A percentile compares a stretch with the other conserved stretches of the same genome.
These are phyloP conservation scores for Formica aserva DNA, from an alignment of 2,888 invertebrate genomes.

Conservation along the genomic window DNA sequence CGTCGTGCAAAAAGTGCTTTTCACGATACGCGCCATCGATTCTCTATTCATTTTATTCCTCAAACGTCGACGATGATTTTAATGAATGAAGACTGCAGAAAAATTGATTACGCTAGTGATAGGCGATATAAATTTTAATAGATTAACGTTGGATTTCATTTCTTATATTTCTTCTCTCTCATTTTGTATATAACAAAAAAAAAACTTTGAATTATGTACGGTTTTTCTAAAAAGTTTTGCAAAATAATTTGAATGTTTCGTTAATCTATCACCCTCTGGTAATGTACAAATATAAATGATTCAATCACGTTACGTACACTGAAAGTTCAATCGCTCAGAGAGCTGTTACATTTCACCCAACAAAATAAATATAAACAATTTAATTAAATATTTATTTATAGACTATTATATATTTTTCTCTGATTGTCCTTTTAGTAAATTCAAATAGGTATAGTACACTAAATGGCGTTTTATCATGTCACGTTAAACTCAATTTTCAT, in stretches of 20 bases:
- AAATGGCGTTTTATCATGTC: not conserved
- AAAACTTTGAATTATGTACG: not conserved
- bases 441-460: not conserved
- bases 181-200: not conserved
- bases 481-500: conserved; percentile 1
- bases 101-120: not conserved
- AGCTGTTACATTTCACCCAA: conserved; percentile 45
- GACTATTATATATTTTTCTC: conserved; percentile 1
- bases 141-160: not conserved
- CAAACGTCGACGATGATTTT: not conserved
- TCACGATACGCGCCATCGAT: not conserved
- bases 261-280: not conserved
- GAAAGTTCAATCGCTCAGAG: conserved; percentile 31
- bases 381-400: conserved; percentile 56
- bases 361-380: conserved; percentile 56
- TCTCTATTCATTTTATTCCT: not conserved
- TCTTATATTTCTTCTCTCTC: not conserved
- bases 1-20: not conserved
- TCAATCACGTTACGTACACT: conserved; percentile 14
- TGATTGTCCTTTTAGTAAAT: conserved; percentile 21
- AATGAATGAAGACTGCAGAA: not conserved
- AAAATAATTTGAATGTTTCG: not conserved
- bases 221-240: not conserved
- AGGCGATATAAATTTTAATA: not conserved
- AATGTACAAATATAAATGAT: not conserved